Evolutionary conservation across 30 jellyfish, hydroid and myxozoan species (phyloP).

Genomic region (Clytia hemisphaerica): DNA sequence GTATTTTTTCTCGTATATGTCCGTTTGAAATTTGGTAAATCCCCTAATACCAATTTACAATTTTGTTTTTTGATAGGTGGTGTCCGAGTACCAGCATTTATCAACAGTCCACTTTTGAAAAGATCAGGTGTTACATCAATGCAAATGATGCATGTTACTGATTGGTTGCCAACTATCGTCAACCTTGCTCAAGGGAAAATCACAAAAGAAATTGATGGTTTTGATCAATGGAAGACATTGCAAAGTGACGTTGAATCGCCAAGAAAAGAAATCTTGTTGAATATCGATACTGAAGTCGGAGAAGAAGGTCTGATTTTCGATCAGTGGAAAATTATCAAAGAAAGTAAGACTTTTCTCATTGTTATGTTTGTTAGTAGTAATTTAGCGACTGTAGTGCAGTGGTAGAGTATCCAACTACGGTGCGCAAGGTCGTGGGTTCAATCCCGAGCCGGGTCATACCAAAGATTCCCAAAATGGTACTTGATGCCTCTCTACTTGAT

Average conservation of each 20-base stretch:
- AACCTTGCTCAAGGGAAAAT: slow-evolving; percentile 30
- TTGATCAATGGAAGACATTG: slow-evolving; percentile 45
- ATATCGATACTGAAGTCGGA: slow-evolving; percentile 52
- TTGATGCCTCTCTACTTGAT: too few species aligned
- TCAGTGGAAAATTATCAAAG: slow-evolving; percentile 43
- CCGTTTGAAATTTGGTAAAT: too few species aligned
- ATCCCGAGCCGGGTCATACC: too few species aligned
- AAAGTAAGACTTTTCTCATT: too few species aligned
- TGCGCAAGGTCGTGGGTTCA: too few species aligned
- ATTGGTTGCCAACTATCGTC: slow-evolving; percentile 76
- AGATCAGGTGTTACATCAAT: slow-evolving; percentile 46
- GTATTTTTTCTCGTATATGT: too few species aligned
- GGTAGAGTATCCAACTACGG: too few species aligned
- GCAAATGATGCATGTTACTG: slow-evolving; percentile 61
- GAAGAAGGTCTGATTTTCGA: slow-evolving; percentile 64
- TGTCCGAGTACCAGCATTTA: slow-evolving; percentile 39
- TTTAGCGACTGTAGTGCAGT: too few species aligned
- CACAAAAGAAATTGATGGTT: slow-evolving; percentile 44
- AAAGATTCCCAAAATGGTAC: too few species aligned
- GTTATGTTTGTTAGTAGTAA: too few species aligned
- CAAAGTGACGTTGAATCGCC: slow-evolving; percentile 34
- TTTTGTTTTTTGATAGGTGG: too few species aligned
- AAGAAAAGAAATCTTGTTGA: slow-evolving; percentile 54
- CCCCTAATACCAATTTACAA: too few species aligned
- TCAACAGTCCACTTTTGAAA: not conserved